A percentile compares a stretch with the other conserved stretches of the same genome.
Evolutionary conservation across 2,797 vertebrate genomes (phyloP).

Genomic region (Ctenopoma kingsleyae): DNA sequence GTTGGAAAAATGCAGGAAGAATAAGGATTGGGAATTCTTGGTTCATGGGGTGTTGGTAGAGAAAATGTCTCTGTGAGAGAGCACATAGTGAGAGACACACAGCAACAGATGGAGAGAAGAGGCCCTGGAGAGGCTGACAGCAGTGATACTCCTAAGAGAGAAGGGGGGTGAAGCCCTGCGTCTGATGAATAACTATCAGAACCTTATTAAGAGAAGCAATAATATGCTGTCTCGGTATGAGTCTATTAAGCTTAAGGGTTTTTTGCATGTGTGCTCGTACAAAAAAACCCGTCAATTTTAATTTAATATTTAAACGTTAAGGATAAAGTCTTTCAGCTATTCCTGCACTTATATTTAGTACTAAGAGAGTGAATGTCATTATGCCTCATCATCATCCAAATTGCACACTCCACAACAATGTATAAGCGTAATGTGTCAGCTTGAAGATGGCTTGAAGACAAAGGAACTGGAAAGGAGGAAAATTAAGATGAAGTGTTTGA

Average conservation of each 20-base stretch:
- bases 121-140: slow-evolving; percentile 40
- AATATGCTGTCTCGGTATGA: slow-evolving; percentile 13
- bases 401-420: slow-evolving; percentile 23
- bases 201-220: slow-evolving; percentile 22
- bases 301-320: slow-evolving; percentile 28
- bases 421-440: slow-evolving; percentile 19
- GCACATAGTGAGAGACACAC: slow-evolving; percentile 65
- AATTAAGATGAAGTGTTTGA: slow-evolving; percentile 66
- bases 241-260: slow-evolving; percentile 4
- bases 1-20: slow-evolving; percentile 16
- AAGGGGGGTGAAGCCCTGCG: slow-evolving; percentile 9
- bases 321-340: slow-evolving; percentile 9
- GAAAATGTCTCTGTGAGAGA: slow-evolving; percentile 56
- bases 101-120: slow-evolving; percentile 74
- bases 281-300: slow-evolving; percentile 8
- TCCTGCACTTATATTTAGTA: slow-evolving; percentile 24
- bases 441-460: slow-evolving; percentile 18
- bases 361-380: slow-evolving; percentile 23
- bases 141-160: slow-evolving; percentile 40
- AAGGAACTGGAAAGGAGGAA: slow-evolving; percentile 12
- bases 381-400: slow-evolving; percentile 38
- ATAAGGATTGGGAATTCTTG: slow-evolving; percentile 22
- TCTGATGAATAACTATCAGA: slow-evolving; percentile 34
- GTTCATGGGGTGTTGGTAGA: slow-evolving; percentile 14
- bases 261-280: slow-evolving; percentile 15